Base-by-base conservation (phyloP, 2,888 invertebrate species). In the Drosophila anomelani region DNA sequence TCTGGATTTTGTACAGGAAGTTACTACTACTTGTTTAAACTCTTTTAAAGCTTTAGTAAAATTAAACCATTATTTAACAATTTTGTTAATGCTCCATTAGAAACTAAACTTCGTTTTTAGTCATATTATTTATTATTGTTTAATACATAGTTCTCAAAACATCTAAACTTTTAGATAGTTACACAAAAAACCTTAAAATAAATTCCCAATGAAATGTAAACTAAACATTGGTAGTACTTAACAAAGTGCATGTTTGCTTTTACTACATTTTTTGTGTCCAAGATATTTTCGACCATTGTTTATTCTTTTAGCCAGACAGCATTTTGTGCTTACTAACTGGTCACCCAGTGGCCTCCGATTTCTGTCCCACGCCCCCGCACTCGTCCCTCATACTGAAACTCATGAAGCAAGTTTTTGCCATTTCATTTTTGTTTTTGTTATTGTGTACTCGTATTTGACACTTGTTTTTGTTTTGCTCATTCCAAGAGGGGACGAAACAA, bases 401-500 rank as follows among this genome's bases (percentile, higher is more conserved):
- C 82, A 76, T 88, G 77, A 76, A 78, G 68, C 70, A 78, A 71
- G 58, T 78, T 77, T 54, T 44, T 44, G 41, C 39, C 53, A 57
- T 64, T 58, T 53, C 43, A 32, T 49, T 43, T 44, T 44, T 62
- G 34, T 34, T 51, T 34, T 13, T 32, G 49, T 34, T 51, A 6
- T 20, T 51, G 34, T 61, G 70, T 74, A 56, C 64, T 78, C 76
- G 86, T 70, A 53, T 74, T 79, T 88, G 88, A 86, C 84, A 84
- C 82, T 86, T 76, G 75, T 62, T 76, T 85, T 85, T 81, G 73
- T 83, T 67, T 76, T 62, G 69, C 38, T 32, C 26, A n/a, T 17
- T 43, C 26, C 54, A n/a, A 15, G 17, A 12, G 38, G 44, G 36
- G 43, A 15, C 62, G 20, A n/a, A 29, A 38, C 46, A 61, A 60